Percentiles rank a stretch among this genome's conserved stretches.
Evolutionary conservation across 2,797 vertebrate genomes (phyloP).

Genomic region (Galago senegalensis): DNA sequence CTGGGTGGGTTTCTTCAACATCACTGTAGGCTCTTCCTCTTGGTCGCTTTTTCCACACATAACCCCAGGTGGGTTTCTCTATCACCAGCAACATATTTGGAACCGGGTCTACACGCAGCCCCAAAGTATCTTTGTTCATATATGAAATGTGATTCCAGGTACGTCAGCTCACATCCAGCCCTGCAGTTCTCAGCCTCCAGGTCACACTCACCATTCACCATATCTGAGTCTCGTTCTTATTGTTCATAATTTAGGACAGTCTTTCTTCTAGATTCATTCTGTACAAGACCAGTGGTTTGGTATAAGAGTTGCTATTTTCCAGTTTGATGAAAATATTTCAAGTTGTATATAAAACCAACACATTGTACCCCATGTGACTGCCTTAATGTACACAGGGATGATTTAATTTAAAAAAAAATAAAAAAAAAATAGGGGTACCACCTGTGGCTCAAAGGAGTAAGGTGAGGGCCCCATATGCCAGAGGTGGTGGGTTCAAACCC

Average conservation of each 20-base stretch:
- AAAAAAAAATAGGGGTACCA: too few species aligned
- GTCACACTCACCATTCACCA: neutral
- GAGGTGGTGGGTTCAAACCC: too few species aligned
- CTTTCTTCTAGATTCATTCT: neutral
- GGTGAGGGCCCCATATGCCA: too few species aligned
- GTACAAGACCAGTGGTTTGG: neutral
- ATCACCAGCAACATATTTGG: neutral
- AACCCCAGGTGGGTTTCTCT: fast-evolving
- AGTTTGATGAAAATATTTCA: too few species aligned
- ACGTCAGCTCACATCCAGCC: neutral
- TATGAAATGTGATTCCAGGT: neutral
- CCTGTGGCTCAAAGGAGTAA: too few species aligned
- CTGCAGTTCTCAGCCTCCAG: neutral
- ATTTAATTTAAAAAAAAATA: too few species aligned
- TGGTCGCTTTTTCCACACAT: neutral
- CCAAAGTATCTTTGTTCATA: neutral
- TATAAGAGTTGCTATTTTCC: neutral
- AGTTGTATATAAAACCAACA: too few species aligned
- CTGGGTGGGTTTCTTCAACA: too few species aligned
- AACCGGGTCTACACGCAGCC: neutral
- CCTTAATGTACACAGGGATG: too few species aligned
- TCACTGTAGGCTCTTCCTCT: neutral
- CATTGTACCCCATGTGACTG: too few species aligned
- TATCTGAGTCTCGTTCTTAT: neutral
- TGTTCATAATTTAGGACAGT: neutral